Base-by-base conservation (phyloP, 2,888 invertebrate genomes). In the Sarcophaga carnaria region DNA sequence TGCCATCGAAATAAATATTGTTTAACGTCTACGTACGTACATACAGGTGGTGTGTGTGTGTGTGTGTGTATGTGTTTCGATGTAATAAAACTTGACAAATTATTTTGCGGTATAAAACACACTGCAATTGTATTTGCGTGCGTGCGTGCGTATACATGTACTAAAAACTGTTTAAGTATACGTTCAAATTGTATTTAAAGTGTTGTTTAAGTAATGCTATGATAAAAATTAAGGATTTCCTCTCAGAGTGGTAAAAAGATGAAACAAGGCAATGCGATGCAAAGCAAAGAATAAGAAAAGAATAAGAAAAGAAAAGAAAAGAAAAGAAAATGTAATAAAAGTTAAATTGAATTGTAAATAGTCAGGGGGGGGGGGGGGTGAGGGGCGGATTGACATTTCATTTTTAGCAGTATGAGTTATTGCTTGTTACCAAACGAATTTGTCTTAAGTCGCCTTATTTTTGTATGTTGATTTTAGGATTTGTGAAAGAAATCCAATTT, bases 71-170 rank as follows among this genome's bases (percentile, higher is more conserved):
- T 27, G 62, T 47, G 69, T 49, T 80, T 72, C 80, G 69, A 80
- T 86, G 86, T 86, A 86, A 86, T 86, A 86, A 86, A 86, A 83
- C 86, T 86, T 86, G 86, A 86, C 86, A 86, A 86, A 86, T 86
- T 86, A 86, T 80, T 80, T 83, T 86, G 86, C 83, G 86, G 83
- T 86, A 72, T 77, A 74, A 74, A 77, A 69, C 49, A 80, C 70
- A 78, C 60, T 45, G 60, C 17, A 77, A 49, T 60, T 69, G 20
- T 20, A 6, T 66, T 8, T 66, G 20, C 3, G 47, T 49, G 47
- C 17, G 20, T 72, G 14, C 4, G 37, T 64, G 12, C 22, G 12
- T 60, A 2, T n/a, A 17, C 27, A n/a, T 62, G 27, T 59, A 62
- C 63, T 27, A 17, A 37, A 25, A 22, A 0, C 2, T 47, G 54